These are phyloP conservation scores for Catostylus mosaicus DNA, from an alignment of 30 jellyfish, hydroid and myxozoan species.

Conservation along the genomic window DNA sequence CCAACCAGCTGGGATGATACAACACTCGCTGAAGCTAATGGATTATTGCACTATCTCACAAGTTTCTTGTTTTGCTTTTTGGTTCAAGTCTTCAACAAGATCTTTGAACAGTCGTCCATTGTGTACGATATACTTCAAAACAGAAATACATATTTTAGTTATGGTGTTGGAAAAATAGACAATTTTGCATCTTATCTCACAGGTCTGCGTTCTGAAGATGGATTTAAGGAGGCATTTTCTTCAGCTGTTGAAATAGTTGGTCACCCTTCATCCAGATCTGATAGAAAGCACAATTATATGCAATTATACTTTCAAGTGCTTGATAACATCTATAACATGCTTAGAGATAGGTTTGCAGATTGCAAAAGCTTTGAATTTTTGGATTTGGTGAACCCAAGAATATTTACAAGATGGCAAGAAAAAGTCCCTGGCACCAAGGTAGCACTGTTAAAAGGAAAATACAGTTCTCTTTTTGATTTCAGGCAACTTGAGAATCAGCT, in stretches of 20 bases:
- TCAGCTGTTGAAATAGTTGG: slow-evolving; percentile 14
- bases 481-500: slow-evolving; percentile 26
- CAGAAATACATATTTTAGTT: slow-evolving; percentile 28
- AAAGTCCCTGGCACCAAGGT: slow-evolving; percentile 14
- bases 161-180: slow-evolving; percentile 22
- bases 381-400: slow-evolving; percentile 39
- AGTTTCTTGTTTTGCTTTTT: slow-evolving; percentile 42
- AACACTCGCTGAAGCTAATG: slow-evolving; percentile 47
- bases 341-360: slow-evolving; percentile 35
- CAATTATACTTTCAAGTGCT: slow-evolving; percentile 30
- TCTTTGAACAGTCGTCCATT: slow-evolving; percentile 39
- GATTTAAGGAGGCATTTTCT: background rate
- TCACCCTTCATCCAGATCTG: slow-evolving; percentile 9
- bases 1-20: slow-evolving; percentile 61
- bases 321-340: slow-evolving; percentile 43
- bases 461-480: slow-evolving; percentile 21
- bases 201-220: slow-evolving; percentile 10
- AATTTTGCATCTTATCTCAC: slow-evolving; percentile 3
- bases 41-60: slow-evolving; percentile 43
- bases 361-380: slow-evolving; percentile 19
- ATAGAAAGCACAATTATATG: slow-evolving; percentile 20
- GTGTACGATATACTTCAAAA: slow-evolving; percentile 40
- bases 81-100: slow-evolving; percentile 21
- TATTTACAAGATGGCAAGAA: slow-evolving; percentile 15
- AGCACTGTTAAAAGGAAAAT: slow-evolving; percentile 10